Conservation (phyloP, 2,113 vertebrate genomes). For the Hemicordylus capensis region DNA sequence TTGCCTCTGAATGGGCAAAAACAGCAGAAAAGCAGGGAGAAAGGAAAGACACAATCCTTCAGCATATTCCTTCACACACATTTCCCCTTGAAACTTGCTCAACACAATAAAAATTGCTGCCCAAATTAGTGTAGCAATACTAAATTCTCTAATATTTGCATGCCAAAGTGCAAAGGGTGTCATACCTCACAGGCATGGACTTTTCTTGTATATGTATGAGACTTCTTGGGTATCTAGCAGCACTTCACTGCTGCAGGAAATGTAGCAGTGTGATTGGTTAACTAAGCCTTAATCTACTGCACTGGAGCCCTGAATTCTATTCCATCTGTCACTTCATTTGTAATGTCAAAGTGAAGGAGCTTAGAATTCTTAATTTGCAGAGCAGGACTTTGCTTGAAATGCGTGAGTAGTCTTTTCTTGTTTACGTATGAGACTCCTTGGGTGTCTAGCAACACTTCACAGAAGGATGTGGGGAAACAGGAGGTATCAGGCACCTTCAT, state of each 20-base stretch:
- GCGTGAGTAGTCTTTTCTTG: not conserved
- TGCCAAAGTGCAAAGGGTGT: not conserved
- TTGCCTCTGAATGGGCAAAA: not conserved
- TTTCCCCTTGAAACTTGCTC: too few species aligned
- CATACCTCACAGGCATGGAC: too few species aligned
- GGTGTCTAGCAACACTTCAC: not conserved
- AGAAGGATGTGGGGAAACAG: not conserved
- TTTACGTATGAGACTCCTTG: not conserved
- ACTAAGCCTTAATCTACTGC: not conserved
- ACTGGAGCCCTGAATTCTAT: not conserved
- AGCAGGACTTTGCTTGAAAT: not conserved
- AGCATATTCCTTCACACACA: too few species aligned
- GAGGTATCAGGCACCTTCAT: not conserved
- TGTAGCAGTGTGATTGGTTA: not conserved
- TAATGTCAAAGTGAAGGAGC: not conserved
- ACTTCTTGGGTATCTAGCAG: too few species aligned
- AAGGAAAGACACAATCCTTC: too few species aligned
- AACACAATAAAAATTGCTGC: not conserved
- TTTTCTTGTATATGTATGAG: too few species aligned
- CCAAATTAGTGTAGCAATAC: not conserved
- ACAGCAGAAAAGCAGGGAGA: not conserved
- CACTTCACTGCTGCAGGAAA: not conserved
- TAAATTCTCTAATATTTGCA: not conserved
- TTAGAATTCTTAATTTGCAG: not conserved
- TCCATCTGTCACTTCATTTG: conserved; percentile 10